A percentile compares a stretch with the other conserved stretches of the same genome.
phyloP scores from a whole-genome alignment of 2,113 vertebrate species.

The Coturnix japonica region DNA sequence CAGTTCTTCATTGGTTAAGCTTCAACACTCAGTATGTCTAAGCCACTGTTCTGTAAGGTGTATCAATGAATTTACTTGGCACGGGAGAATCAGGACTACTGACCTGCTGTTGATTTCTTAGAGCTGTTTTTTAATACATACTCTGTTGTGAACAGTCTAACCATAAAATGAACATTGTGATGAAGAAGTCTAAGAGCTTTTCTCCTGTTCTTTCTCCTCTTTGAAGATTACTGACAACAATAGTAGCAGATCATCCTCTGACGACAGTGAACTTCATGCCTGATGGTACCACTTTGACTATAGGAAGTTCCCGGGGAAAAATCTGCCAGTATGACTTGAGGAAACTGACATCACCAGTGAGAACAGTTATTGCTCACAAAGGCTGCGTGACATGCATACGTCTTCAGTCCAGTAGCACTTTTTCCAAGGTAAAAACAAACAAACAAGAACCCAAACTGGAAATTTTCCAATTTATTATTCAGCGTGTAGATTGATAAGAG shows the following conservation, averaged over 20 bases:
- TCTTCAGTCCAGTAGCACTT: constrained; percentile 83
- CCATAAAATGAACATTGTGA: neutral
- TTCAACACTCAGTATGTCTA: neutral
- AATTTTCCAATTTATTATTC: neutral
- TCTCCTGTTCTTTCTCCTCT: neutral
- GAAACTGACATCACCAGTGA: constrained; percentile 88
- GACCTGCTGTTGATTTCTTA: neutral
- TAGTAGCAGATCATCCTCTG: constrained; percentile 89
- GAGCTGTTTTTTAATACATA: neutral
- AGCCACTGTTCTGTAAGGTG: neutral
- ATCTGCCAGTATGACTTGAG: constrained; percentile 95
- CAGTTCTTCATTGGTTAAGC: neutral
- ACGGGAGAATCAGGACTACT: neutral
- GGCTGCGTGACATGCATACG: constrained; percentile 93
- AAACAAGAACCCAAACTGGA: too few relatives aligned
- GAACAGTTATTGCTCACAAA: constrained; percentile 88
- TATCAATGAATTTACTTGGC: neutral
- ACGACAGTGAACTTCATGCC: constrained; percentile 93
- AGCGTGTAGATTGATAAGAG: neutral
- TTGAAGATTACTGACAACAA: constrained; percentile 82
- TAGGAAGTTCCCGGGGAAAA: constrained; percentile 93
- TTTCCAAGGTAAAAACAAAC: constrained; percentile 81
- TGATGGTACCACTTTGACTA: constrained; percentile 89
- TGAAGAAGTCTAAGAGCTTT: neutral
- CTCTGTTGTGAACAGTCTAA: neutral